These are phyloP conservation scores for Heliconius sara DNA, from an alignment of 2,888 invertebrate species.

Conservation along the genomic window DNA sequence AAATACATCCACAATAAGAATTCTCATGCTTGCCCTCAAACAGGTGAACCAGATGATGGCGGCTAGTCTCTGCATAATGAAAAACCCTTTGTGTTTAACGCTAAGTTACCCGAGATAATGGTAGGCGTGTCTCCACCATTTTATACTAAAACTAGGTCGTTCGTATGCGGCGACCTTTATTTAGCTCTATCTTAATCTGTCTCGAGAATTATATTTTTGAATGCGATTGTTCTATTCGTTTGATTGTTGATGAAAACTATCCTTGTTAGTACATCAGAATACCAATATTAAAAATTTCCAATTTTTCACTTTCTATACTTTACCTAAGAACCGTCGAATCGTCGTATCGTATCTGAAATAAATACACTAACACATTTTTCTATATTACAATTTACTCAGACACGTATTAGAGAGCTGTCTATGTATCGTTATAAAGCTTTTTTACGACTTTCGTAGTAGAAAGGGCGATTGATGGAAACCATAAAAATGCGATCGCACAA, in stretches of 20 bases:
- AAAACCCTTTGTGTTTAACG: constrained; percentile 39
- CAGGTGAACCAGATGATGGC: background rate
- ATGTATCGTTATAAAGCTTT: constrained; percentile 27
- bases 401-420: constrained; percentile 23
- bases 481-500: constrained; percentile 47
- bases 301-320: too few relatives aligned
- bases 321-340: background rate
- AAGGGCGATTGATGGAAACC: constrained; percentile 49
- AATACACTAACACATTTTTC: background rate
- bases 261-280: too few relatives aligned
- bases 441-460: constrained; percentile 37
- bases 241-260: too few relatives aligned
- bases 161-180: constrained; percentile 39
- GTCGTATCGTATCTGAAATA: background rate
- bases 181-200: background rate
- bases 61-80: constrained; percentile 28
- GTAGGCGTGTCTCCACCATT: constrained; percentile 38
- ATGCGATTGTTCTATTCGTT: background rate
- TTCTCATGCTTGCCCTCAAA: background rate
- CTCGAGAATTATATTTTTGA: constrained; percentile 30
- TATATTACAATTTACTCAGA: constrained; percentile 8
- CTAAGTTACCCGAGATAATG: constrained; percentile 39
- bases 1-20: background rate
- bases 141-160: constrained; percentile 41
- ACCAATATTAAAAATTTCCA: background rate